phyloP scores from a whole-genome alignment of 2,113 vertebrate genomes.

The Speoplatyrhinus poulsoni region DNA sequence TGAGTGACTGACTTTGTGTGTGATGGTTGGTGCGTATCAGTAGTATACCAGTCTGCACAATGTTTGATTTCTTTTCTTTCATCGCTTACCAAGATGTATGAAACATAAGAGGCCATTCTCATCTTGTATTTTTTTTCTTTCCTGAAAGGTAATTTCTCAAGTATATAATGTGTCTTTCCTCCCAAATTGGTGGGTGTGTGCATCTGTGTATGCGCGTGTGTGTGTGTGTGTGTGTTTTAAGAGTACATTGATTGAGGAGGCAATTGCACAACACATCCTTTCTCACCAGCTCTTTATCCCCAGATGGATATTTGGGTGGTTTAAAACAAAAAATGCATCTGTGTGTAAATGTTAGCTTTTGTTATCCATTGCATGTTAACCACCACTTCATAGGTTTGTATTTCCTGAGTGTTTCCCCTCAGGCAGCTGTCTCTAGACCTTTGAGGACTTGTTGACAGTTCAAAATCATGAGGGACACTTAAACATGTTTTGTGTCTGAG shows the following conservation, averaged over 20 bases:
- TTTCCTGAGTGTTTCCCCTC: constrained; percentile 45
- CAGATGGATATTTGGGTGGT: constrained; percentile 39
- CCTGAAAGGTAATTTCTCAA: constrained; percentile 52
- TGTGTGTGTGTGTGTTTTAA: constrained; percentile 19
- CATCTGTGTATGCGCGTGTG: constrained; percentile 24
- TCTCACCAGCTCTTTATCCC: constrained; percentile 75
- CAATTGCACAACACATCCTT: constrained; percentile 79
- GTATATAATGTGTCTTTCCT: constrained; percentile 30
- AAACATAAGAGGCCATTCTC: constrained; percentile 79
- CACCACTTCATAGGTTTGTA: constrained; percentile 48
- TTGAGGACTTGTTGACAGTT: constrained; percentile 40
- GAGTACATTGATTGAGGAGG: constrained; percentile 42
- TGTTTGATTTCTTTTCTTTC: constrained; percentile 56
- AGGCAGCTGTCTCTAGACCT: constrained; percentile 51
- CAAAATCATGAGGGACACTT: constrained; percentile 59
- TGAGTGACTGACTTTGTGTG: constrained; percentile 50
- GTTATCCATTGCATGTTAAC: constrained; percentile 51
- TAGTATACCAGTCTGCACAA: constrained; percentile 79
- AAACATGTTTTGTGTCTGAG: constrained; percentile 43
- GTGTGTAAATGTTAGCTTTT: constrained; percentile 73
- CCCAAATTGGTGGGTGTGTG: constrained; percentile 27
- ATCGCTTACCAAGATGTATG: constrained; percentile 77
- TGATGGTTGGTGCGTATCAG: constrained; percentile 56
- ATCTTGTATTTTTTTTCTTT: constrained; percentile 59
- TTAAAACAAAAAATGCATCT: constrained; percentile 61